These are phyloP conservation scores for Lycophotia porphyrea DNA, from an alignment of 2,888 invertebrate species.

Conservation along the genomic window DNA sequence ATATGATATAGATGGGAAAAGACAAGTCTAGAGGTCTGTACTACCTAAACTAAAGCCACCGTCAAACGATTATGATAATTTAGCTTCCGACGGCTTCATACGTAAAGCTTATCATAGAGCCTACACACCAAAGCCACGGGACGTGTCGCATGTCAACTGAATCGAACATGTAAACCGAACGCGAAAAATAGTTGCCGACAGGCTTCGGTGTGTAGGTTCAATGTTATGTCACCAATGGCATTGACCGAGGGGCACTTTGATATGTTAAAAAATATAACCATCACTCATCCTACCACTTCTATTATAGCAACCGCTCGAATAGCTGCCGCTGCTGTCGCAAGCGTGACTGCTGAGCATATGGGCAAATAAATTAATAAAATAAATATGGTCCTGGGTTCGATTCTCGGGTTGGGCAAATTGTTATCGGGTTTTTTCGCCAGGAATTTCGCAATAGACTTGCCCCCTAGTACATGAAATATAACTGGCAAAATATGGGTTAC, in stretches of 20 bases:
- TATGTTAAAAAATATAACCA: not conserved
- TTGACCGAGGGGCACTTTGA: not conserved
- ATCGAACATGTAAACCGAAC: too few species aligned
- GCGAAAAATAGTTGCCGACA: too few species aligned
- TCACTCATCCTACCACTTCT: slow-evolving; percentile 6
- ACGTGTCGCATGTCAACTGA: too few species aligned
- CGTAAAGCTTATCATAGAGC: too few species aligned
- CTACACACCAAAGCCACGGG: too few species aligned
- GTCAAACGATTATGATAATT: not conserved
- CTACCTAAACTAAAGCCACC: not conserved
- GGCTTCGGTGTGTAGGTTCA: not conserved
- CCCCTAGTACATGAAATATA: not conserved
- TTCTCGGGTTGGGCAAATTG: not conserved
- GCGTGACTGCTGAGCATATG: not conserved
- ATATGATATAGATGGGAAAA: not conserved
- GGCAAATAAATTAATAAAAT: too few species aligned
- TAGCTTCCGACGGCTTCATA: too few species aligned
- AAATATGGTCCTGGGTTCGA: not conserved
- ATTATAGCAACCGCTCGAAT: slow-evolving; percentile 10
- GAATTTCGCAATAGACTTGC: not conserved
- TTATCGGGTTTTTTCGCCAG: not conserved
- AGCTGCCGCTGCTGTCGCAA: not conserved
- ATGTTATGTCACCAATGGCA: not conserved
- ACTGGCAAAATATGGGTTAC: not conserved
- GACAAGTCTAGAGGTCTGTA: too few species aligned